These are phyloP conservation scores for Nothobranchius furzeri DNA, from an alignment of 2,113 vertebrate species.

Conservation along the genomic window DNA sequence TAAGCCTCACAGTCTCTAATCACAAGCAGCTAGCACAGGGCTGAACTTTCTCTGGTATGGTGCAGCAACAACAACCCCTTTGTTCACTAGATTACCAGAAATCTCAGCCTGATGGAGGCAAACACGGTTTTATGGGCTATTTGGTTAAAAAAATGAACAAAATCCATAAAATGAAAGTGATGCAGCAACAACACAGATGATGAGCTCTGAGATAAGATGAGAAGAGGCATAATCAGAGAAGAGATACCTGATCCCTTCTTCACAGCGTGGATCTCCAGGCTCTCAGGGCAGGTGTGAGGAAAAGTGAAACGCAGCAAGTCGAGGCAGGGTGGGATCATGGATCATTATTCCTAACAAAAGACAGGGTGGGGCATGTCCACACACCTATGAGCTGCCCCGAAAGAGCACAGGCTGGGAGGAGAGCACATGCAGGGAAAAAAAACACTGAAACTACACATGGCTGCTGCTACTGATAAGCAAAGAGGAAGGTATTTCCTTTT, in stretches of 20 bases:
- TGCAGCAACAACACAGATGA: not conserved
- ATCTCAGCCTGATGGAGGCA: constrained; percentile 35
- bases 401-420: too few relatives aligned
- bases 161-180: constrained; percentile 15
- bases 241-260: constrained; percentile 53
- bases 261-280: constrained; percentile 56
- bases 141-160: constrained; percentile 14
- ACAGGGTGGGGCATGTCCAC: constrained; percentile 49
- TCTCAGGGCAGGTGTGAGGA: constrained; percentile 66
- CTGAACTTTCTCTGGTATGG: constrained; percentile 43
- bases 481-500: too few relatives aligned
- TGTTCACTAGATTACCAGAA: constrained; percentile 60
- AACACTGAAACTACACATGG: too few relatives aligned
- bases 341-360: constrained; percentile 46
- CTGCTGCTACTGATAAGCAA: too few relatives aligned
- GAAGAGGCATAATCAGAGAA: constrained; percentile 25
- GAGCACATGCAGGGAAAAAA: too few relatives aligned
- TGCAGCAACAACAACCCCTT: constrained; percentile 57
- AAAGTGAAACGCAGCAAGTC: constrained; percentile 68
- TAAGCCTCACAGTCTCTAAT: constrained; percentile 12
- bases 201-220: constrained; percentile 21
- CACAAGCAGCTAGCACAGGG: constrained; percentile 37
- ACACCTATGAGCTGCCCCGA: constrained; percentile 25
- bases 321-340: constrained; percentile 47
- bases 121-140: constrained; percentile 33